A percentile compares a stretch with the other conserved stretches of the same genome.
Evolutionary conservation across 2,888 invertebrate genomes (phyloP).

Genomic region (Aethes cnicana): DNA sequence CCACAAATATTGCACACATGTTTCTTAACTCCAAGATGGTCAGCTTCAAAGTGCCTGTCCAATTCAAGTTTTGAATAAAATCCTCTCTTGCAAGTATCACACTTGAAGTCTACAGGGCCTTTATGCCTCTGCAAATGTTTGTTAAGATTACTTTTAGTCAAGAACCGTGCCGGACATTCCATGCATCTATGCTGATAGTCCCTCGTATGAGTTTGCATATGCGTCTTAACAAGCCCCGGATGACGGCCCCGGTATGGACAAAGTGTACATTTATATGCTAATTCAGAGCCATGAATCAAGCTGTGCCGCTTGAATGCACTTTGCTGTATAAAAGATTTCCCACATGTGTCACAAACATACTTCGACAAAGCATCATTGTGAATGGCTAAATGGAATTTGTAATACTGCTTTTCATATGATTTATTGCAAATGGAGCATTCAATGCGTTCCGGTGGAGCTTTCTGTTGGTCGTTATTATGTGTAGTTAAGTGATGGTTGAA

Average conservation of each 20-base stretch:
- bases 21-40: constrained; percentile 41
- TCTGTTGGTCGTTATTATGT: constrained; percentile 18
- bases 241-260: constrained; percentile 52
- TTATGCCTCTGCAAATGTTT: constrained; percentile 41
- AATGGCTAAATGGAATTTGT: constrained; percentile 26
- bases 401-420: constrained; percentile 27
- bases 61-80: constrained; percentile 35
- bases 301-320: constrained; percentile 46
- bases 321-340: constrained; percentile 42
- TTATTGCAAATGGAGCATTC: constrained; percentile 23
- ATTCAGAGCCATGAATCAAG: constrained; percentile 45
- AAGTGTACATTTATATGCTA: constrained; percentile 49
- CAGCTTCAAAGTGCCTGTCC: constrained; percentile 39
- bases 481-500: constrained; percentile 30
- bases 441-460: constrained; percentile 10
- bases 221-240: constrained; percentile 45
- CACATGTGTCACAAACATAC: constrained; percentile 52
- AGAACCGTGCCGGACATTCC: constrained; percentile 45
- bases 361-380: constrained; percentile 25
- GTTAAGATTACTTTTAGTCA: constrained; percentile 51
- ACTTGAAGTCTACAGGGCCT: constrained; percentile 28
- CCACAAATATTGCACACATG: constrained; percentile 48
- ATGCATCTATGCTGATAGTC: constrained; percentile 51
- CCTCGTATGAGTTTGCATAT: constrained; percentile 49
- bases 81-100: constrained; percentile 29